A percentile compares a stretch with the other conserved stretches of the same genome.
Evolutionary conservation across 92 coral and sea anemone genomes (phyloP).

Genomic region (Parazoanthus swiftii): DNA sequence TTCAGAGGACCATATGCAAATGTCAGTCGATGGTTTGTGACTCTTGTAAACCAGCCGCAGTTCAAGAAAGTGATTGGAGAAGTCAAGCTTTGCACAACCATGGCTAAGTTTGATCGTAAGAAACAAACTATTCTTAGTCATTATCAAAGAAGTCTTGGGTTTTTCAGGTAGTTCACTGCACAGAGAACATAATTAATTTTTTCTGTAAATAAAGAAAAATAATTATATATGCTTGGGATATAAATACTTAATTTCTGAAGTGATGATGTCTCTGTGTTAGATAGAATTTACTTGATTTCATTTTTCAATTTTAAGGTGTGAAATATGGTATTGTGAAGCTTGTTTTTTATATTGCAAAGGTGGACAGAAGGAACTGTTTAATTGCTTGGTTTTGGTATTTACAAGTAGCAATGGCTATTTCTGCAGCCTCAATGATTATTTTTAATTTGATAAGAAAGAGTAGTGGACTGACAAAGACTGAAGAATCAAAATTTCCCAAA

Average conservation of each 20-base stretch:
- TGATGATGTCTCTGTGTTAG: too few species aligned
- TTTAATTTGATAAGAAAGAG: conserved; percentile 33
- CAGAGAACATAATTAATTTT: too few species aligned
- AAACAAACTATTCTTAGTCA: neutral
- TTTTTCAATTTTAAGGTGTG: too few species aligned
- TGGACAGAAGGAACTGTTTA: neutral
- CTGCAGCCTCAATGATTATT: conserved; percentile 45
- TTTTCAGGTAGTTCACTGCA: too few species aligned
- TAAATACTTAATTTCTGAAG: too few species aligned
- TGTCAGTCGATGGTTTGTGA: conserved; percentile 90
- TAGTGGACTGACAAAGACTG: conserved; percentile 47
- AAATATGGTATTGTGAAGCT: neutral
- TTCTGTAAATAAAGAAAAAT: too few species aligned
- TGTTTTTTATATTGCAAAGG: too few species aligned
- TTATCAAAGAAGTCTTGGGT: too few species aligned
- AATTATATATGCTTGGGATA: too few species aligned
- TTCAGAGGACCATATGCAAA: conserved; percentile 86
- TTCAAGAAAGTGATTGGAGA: conserved; percentile 89
- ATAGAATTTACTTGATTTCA: too few species aligned
- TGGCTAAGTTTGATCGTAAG: conserved; percentile 96
- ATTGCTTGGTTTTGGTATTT: too few species aligned
- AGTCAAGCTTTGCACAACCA: conserved; percentile 82
- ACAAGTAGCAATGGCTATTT: too few species aligned
- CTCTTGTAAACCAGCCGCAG: conserved; percentile 89
- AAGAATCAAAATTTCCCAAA: conserved; percentile 2